Evolutionary conservation across 2,113 vertebrate species (phyloP), one percentile per base, ranked within the genome.

Genomic region (Chloroceryle aenea): DNA sequence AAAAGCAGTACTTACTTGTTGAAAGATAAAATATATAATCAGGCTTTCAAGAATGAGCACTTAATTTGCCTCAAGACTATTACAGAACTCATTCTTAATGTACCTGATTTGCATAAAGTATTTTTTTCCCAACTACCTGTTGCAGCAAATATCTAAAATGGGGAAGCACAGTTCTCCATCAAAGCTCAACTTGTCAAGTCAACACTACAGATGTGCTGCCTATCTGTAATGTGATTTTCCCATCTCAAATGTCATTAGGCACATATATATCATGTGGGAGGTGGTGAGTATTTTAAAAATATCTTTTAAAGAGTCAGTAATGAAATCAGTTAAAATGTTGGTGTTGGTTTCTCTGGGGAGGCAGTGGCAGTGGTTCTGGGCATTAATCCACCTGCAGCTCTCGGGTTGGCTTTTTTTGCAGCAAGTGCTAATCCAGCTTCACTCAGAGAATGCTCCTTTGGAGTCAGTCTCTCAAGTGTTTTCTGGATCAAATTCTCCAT

Each of bases 61-160:
- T 90, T 93, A 96, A 86, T 96, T 91, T 95, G 56, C 66, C 25
- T 81, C 23, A 90, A 94, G 38, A 84, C 75, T 93, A 32, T 86
- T 95, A 84, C 27, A 86, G 79, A 92, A 72, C 75, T 90, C 76
- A 69, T 90, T 89, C 62, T 87, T 95, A 96, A 76, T 94, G 87
- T 84, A 72, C 19, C 17, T 92, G 48, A 78, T 96, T 86, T 92
- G 38, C 93, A 94, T 96, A 36, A 87, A 56, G n/a, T 58, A 3
- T 85, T 85, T 93, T 83, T 89, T 88, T 30, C 40, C 42, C 42
- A 69, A 10, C 42, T 74, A 74, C 38, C 30, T 90, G 56, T 95
- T 90, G 68, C 40, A 61, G 50, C 53, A 38, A 21, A 58, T 50
- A 50, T 14, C 48, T 93, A 83, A 82, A 93, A 88, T 7, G 2